Base-by-base conservation (phyloP, 2,113 vertebrate species). In the Malurus elegans region DNA sequence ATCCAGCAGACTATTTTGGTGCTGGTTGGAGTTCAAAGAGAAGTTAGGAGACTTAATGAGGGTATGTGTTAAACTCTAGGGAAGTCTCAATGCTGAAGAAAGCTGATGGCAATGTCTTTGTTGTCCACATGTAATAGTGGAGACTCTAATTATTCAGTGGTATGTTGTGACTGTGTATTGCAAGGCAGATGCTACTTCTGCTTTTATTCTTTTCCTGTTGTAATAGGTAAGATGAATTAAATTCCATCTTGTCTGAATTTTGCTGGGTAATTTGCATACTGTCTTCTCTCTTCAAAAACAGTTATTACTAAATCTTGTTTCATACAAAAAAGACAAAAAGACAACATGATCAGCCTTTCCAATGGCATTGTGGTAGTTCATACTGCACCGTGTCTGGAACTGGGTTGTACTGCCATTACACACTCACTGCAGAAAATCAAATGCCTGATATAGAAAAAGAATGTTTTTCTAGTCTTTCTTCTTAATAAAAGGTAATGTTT, bases 151-250 rank as follows among this genome's bases (percentile, higher is more conserved):
- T 38, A n/a, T 58, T 56, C 66, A 48, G 18, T 48, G 53, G 9
- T 32, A 1, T 1, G 0, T 13, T 79, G 48, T 67, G 71, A 19
- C 20, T 60, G 29, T 32, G 1, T 36, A 10, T 66, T 0, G 0
- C 31, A 44, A 70, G 12, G 23, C 40, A 40, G 32, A 25, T 18
- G 29, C 28, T 51, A 4, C 66, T 56, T 69, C 62, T 65, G 58
- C 72, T 31, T 42, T 28, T 75, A 60, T 38, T 20, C 26, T 78
- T 54, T 73, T 51, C 74, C 20, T 84, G 2, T 47, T 81, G 4
- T 54, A 81, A 7, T 0, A 51, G n/a, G 11, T 53, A 62, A 67
- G 12, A 56, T 4, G 23, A 53, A 47, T 86, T 82, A 23, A 82
- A 8, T 82, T 88, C 44, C 2, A 4, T 71, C 26, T 51, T 65